Percentiles rank a stretch among this genome's conserved stretches.
These are phyloP conservation scores for Anas capensis DNA, from an alignment of 2,797 vertebrate species.

Conservation along the genomic window DNA sequence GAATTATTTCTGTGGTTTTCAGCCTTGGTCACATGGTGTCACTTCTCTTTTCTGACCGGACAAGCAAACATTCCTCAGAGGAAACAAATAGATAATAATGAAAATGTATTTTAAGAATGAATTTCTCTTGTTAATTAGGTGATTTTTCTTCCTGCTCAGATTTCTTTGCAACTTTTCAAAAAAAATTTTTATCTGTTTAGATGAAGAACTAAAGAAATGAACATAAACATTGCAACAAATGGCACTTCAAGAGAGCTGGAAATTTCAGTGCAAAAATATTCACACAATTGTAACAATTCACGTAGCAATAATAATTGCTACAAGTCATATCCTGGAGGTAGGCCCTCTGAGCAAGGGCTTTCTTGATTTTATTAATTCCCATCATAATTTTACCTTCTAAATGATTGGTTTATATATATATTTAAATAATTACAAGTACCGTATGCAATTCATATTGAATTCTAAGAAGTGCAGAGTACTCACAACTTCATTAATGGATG, in stretches of 20 bases:
- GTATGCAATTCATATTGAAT: not conserved
- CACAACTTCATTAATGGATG: not conserved
- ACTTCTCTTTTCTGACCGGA: not conserved
- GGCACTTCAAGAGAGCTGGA: not conserved
- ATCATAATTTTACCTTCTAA: not conserved
- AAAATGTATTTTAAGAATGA: not conserved
- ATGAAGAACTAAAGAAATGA: not conserved
- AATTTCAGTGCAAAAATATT: not conserved
- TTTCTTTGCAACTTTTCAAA: not conserved
- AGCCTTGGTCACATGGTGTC: not conserved
- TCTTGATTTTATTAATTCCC: not conserved
- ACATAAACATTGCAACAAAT: not conserved
- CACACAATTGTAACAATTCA: not conserved
- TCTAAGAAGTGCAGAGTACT: not conserved
- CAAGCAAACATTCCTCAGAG: not conserved
- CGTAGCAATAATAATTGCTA: not conserved
- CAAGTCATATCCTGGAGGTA: not conserved
- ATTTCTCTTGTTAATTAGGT: not conserved
- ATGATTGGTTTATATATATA: not conserved
- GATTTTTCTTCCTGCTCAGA: not conserved
- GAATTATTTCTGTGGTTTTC: slow-evolving; percentile 1
- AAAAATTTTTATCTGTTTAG: not conserved
- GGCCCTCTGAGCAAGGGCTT: not conserved
- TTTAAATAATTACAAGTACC: not conserved
- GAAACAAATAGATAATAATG: not conserved